Evolutionary conservation across 2,888 invertebrate species (phyloP).

Genomic region (Macroteleia sp.): DNA sequence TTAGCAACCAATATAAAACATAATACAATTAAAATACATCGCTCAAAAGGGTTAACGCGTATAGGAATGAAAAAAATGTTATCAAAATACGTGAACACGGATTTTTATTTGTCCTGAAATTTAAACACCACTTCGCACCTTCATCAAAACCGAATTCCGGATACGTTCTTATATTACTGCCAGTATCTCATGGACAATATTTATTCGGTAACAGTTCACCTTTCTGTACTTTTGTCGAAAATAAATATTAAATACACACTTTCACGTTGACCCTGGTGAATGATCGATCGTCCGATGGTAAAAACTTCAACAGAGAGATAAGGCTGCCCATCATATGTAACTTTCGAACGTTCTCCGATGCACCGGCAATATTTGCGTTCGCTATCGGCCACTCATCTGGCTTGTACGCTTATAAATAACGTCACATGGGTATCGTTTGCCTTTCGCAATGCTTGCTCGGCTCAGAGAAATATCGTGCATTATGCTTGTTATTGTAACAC

Average conservation of each 20-base stretch:
- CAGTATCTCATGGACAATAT: slow-evolving; percentile 25
- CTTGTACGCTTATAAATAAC: slow-evolving; percentile 73
- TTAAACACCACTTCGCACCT: slow-evolving; percentile 11
- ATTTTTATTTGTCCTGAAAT: no score
- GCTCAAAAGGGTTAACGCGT: no score
- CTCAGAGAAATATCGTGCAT: slow-evolving; percentile 71
- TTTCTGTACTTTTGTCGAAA: slow-evolving; percentile 56
- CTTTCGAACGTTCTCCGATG: slow-evolving; percentile 64
- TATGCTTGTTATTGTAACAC: slow-evolving; percentile 74
- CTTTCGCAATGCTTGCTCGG: slow-evolving; percentile 69
- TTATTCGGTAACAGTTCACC: slow-evolving; percentile 55
- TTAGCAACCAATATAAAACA: no score
- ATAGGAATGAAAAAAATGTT: no score
- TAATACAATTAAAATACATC: no score
- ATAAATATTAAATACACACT: slow-evolving; percentile 64
- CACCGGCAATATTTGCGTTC: slow-evolving; percentile 74
- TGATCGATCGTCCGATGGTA: slow-evolving; percentile 63
- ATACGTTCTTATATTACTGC: neutral
- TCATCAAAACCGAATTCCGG: slow-evolving; percentile 19
- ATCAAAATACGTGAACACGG: no score
- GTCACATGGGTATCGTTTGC: slow-evolving; percentile 67
- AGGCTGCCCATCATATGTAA: slow-evolving; percentile 65
- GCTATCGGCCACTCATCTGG: slow-evolving; percentile 76
- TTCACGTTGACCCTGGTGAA: slow-evolving; percentile 59
- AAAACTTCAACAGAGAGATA: slow-evolving; percentile 63